phyloP scores from a whole-genome alignment of 1,140 invertebrate species.

The Metopolophium dirhodum region DNA sequence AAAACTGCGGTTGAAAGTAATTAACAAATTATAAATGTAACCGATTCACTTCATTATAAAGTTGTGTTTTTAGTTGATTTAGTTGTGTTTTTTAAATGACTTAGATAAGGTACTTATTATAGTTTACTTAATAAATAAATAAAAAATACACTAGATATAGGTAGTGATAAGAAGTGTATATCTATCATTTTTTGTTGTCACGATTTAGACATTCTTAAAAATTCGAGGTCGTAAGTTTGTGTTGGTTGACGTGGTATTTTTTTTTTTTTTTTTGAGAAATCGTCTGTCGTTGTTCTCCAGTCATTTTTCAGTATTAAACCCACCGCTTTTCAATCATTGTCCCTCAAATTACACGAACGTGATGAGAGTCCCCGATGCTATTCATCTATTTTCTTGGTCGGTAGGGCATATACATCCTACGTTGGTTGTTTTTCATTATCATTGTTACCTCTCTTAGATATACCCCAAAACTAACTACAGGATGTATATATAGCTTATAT shows the following conservation, averaged over 20 bases:
- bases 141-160: background rate
- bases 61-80: background rate
- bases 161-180: background rate
- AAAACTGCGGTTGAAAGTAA: background rate
- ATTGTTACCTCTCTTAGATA: conserved; percentile 27
- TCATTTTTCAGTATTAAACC: conserved; percentile 56
- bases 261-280: conserved; percentile 33
- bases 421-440: conserved; percentile 48
- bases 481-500: background rate
- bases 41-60: too few relatives aligned
- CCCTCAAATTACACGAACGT: conserved; percentile 56
- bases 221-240: background rate
- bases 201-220: background rate
- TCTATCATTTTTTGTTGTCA: background rate
- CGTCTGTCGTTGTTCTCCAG: background rate
- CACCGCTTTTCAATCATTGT: conserved; percentile 56
- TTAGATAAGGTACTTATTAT: background rate
- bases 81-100: background rate
- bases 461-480: background rate
- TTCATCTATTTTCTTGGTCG: conserved; percentile 32
- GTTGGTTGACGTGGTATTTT: conserved; percentile 4
- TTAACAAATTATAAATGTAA: background rate
- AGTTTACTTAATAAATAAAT: background rate
- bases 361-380: conserved; percentile 55
- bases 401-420: background rate